A percentile compares a stretch with the other conserved stretches of the same genome.
phyloP scores from a whole-genome alignment of 2,113 vertebrate species.

The Hassar affinis region DNA sequence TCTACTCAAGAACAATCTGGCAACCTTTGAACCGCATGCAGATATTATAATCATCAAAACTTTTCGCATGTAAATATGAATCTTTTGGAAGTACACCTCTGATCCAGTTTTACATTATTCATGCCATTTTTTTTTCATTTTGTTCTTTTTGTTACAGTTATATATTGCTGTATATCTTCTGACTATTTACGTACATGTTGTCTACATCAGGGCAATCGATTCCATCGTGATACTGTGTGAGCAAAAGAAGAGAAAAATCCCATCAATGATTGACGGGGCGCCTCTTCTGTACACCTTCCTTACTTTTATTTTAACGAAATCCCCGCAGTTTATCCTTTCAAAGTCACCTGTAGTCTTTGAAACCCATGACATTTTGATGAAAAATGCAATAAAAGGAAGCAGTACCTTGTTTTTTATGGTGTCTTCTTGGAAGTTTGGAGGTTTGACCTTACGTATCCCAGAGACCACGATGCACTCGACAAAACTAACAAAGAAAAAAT shows the following conservation, averaged over 20 bases:
- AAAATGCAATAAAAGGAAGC: constrained; percentile 29
- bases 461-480: background rate
- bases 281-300: background rate
- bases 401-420: background rate
- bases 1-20: background rate
- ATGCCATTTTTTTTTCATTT: background rate
- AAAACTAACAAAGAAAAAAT: background rate
- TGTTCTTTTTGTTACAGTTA: background rate
- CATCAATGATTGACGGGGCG: background rate
- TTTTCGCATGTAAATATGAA: no score
- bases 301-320: constrained; percentile 26
- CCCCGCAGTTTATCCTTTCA: constrained; percentile 28
- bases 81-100: background rate
- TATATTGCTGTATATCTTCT: background rate
- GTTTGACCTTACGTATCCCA: background rate
- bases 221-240: background rate
- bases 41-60: background rate
- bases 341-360: constrained; percentile 33
- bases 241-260: background rate
- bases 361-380: constrained; percentile 26
- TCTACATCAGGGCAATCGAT: background rate
- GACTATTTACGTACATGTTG: background rate
- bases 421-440: constrained; percentile 12
- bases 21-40: background rate
- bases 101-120: background rate